Percentiles rank a stretch among this genome's conserved stretches.
Evolutionary conservation across 1,140 invertebrate species (phyloP).

Genomic region (Microvelia longipes): DNA sequence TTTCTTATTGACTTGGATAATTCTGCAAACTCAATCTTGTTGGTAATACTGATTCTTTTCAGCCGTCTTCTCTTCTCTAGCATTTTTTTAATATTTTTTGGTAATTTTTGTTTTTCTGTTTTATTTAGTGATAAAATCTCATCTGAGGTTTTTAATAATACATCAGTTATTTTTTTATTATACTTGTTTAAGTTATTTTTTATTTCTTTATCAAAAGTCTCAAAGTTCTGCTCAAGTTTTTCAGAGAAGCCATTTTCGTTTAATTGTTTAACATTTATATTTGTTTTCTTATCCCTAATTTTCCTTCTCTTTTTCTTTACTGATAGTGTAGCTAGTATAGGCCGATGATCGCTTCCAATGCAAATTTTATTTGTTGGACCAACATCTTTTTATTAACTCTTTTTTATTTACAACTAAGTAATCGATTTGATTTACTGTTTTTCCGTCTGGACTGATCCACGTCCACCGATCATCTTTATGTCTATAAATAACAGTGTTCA

Average conservation of each 20-base stretch:
- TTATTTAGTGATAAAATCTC: not conserved
- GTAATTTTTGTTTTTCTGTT: not conserved
- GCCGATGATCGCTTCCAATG: not conserved
- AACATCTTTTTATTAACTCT: not conserved
- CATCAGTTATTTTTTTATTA: not conserved
- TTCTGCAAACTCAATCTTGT: not conserved
- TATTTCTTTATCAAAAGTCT: not conserved
- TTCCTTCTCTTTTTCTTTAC: not conserved
- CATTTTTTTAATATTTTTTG: not conserved
- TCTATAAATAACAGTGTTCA: too few relatives aligned
- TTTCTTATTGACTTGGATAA: not conserved
- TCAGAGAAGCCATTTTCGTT: not conserved
- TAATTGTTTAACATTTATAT: not conserved
- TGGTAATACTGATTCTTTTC: not conserved
- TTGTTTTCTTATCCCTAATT: not conserved
- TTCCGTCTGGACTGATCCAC: not conserved
- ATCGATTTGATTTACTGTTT: not conserved
- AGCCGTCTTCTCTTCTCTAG: not conserved
- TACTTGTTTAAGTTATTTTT: not conserved
- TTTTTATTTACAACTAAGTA: not conserved
- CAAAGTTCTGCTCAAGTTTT: not conserved
- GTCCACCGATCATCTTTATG: too few relatives aligned
- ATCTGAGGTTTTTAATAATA: not conserved
- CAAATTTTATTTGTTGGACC: not conserved
- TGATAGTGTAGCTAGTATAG: too few relatives aligned